Percentiles rank a stretch among this genome's conserved stretches.
Evolutionary conservation across 2,113 vertebrate species (phyloP).

Genomic region (Conger conger): DNA sequence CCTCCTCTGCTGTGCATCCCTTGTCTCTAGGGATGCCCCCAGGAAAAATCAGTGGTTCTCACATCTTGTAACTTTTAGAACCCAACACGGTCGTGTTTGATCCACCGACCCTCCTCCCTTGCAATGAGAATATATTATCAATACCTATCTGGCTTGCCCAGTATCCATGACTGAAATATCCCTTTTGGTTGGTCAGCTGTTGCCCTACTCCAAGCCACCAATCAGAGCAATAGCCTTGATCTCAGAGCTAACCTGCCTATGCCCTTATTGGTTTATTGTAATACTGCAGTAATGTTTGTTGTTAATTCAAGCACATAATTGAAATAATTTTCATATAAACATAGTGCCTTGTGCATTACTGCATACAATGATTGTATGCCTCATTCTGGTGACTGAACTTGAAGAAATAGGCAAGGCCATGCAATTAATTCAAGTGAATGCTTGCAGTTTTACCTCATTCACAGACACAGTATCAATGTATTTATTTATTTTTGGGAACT

Average conservation of each 20-base stretch:
- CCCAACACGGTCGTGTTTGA: too few species aligned
- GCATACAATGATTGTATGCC: not conserved
- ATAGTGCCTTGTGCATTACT: not conserved
- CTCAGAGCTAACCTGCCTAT: not conserved
- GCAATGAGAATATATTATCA: too few species aligned
- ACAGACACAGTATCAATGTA: not conserved
- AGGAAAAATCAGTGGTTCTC: too few species aligned
- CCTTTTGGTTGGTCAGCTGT: not conserved
- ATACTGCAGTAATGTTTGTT: not conserved
- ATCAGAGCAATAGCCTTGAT: not conserved
- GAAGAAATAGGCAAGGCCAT: not conserved
- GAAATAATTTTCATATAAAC: not conserved
- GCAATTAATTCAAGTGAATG: not conserved
- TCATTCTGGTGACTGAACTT: not conserved
- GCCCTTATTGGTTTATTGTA: not conserved
- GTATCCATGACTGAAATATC: not conserved
- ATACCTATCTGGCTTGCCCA: too few species aligned
- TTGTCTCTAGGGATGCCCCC: too few species aligned
- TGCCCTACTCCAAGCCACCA: not conserved
- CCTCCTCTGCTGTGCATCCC: too few species aligned
- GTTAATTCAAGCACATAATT: not conserved
- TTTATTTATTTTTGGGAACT: too few species aligned
- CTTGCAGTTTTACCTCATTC: not conserved
- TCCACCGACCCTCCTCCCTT: too few species aligned
- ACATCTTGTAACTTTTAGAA: too few species aligned